Percentiles rank a stretch among this genome's conserved stretches.
Evolutionary conservation across 2,888 invertebrate genomes (phyloP).

Genomic region (Sesia bembeciformis): DNA sequence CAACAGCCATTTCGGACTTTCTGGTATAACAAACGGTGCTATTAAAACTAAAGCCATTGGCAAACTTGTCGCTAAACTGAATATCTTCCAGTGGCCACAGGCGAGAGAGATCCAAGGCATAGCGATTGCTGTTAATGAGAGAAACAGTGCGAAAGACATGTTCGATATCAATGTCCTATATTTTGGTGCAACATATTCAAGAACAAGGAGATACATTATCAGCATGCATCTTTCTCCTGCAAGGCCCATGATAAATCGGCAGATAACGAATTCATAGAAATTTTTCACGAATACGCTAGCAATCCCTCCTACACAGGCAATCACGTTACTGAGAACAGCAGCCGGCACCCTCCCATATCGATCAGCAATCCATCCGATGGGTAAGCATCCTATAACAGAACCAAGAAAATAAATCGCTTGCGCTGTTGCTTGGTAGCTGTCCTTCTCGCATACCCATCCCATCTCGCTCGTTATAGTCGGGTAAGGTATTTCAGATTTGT

Average conservation of each 20-base stretch:
- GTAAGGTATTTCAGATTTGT: conserved; percentile 7
- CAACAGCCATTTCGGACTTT: conserved; percentile 45
- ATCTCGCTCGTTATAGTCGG: conserved; percentile 7
- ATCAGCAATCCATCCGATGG: conserved; percentile 8
- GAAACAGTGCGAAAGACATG: conserved; percentile 7
- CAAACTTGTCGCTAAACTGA: conserved; percentile 4
- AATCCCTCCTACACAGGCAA: conserved; percentile 6
- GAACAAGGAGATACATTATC: conserved; percentile 7
- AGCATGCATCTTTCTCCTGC: conserved; percentile 9
- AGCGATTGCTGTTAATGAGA: conserved; percentile 1
- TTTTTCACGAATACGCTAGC: conserved; percentile 5
- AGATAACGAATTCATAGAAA: conserved; percentile 4
- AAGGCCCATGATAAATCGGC: conserved; percentile 8
- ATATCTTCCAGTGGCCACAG: conserved; percentile 8
- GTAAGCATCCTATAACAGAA: conserved; percentile 5
- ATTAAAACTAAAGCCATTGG: conserved; percentile 26
- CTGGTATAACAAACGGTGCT: conserved; percentile 34
- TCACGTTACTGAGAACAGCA: conserved; percentile 3
- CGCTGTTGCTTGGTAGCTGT: conserved; percentile 7
- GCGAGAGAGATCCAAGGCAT: conserved; percentile 8
- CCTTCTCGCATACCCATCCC: conserved; percentile 9
- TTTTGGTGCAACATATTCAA: conserved; percentile 9
- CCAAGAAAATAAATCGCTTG: conserved; percentile 9
- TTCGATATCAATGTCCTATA: conserved; percentile 8
- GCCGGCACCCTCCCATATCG: conserved; percentile 8